Evolutionary conservation across 1,140 invertebrate species (phyloP).

Genomic region (Magallana angulata): DNA sequence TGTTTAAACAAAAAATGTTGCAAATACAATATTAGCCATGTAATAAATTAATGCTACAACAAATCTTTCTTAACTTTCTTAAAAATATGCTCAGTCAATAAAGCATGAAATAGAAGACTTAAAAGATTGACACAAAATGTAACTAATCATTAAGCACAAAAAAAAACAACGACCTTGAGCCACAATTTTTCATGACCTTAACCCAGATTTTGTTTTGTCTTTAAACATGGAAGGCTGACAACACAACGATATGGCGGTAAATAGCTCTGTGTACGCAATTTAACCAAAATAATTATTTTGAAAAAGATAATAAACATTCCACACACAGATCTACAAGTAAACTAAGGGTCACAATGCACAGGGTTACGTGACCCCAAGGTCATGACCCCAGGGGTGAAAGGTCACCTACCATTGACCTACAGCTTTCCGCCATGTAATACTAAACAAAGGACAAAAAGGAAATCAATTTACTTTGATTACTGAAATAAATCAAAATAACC

Average conservation of each 20-base stretch:
- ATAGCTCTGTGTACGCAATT: slow-evolving; percentile 7
- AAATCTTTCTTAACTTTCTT: too few relatives aligned
- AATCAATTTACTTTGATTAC: too few relatives aligned
- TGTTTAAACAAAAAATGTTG: neutral
- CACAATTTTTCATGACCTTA: neutral
- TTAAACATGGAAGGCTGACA: neutral
- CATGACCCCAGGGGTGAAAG: slow-evolving; percentile 24
- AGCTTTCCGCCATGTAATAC: slow-evolving; percentile 73
- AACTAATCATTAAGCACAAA: neutral
- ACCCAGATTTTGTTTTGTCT: too few relatives aligned
- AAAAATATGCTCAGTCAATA: too few relatives aligned
- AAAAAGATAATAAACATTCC: neutral
- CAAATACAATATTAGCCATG: too few relatives aligned
- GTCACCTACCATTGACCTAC: slow-evolving; percentile 74
- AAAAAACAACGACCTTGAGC: neutral
- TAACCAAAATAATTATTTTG: neutral
- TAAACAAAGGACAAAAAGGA: slow-evolving; percentile 59
- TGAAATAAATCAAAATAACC: too few relatives aligned
- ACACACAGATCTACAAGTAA: neutral
- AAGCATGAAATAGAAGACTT: neutral
- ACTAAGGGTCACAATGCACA: slow-evolving; percentile 27
- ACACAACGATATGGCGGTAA: neutral
- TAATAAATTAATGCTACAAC: too few relatives aligned
- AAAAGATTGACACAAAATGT: neutral
- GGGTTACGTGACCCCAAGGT: slow-evolving; percentile 1